Evolutionary conservation across 1,140 invertebrate genomes (phyloP).

Genomic region (Micrasema minimum): DNA sequence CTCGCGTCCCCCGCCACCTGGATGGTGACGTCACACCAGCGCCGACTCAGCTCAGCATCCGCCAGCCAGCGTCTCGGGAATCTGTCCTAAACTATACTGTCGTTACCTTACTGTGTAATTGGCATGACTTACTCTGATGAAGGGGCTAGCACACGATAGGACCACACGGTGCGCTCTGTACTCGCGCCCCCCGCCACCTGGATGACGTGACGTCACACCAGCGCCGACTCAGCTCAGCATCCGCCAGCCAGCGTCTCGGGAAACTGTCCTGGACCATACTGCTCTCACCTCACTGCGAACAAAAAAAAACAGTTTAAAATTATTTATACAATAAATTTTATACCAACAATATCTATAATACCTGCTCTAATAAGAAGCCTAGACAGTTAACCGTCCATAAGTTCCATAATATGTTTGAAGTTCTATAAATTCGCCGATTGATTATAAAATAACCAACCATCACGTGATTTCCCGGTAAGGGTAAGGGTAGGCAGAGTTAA

Average conservation of each 20-base stretch:
- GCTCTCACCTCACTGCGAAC: background rate
- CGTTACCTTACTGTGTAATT: background rate
- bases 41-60: slow-evolving; percentile 39
- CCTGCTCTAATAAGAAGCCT: no score
- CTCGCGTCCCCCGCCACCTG: slow-evolving; percentile 56
- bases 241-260: slow-evolving; percentile 56
- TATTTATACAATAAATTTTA: background rate
- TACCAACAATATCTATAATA: no score
- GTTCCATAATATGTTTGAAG: no score
- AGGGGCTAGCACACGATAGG: slow-evolving; percentile 61
- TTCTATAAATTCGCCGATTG: no score
- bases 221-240: slow-evolving; percentile 47
- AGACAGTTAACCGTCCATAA: no score
- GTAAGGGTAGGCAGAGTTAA: no score
- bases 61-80: slow-evolving; percentile 56
- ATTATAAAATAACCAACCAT: no score
- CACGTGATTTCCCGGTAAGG: no score
- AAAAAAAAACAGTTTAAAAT: background rate
- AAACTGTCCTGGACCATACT: slow-evolving; percentile 16
- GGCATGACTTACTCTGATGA: slow-evolving; percentile 57
- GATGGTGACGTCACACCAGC: slow-evolving; percentile 61
- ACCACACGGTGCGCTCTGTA: slow-evolving; percentile 60
- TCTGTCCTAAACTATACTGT: slow-evolving; percentile 16
- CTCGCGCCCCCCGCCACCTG: slow-evolving; percentile 56
- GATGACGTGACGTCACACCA: slow-evolving; percentile 61